phyloP scores from a whole-genome alignment of 2,113 vertebrate species.

The Nibea coibor region DNA sequence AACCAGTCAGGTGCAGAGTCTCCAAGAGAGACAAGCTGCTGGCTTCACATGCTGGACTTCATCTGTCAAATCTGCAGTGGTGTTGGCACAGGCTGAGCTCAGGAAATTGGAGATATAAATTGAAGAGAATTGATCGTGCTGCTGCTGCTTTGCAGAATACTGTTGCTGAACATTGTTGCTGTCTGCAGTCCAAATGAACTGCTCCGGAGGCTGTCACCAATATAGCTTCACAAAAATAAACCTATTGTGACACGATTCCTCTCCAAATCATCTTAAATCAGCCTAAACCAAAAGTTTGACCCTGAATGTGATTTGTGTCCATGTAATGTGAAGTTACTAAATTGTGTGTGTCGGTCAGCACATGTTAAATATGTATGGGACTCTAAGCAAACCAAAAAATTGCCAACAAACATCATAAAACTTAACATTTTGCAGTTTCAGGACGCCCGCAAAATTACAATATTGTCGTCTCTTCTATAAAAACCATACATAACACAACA shows the following conservation, averaged over 20 bases:
- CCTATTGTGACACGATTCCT: conserved; percentile 29
- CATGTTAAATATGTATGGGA: background rate
- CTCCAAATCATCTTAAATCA: conserved; percentile 9
- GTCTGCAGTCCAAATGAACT: conserved; percentile 72
- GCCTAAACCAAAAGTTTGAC: background rate
- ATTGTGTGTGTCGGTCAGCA: background rate
- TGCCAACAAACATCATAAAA: background rate
- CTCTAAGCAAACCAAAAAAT: background rate
- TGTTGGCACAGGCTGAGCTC: conserved; percentile 62
- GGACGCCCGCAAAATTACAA: background rate
- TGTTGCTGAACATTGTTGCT: conserved; percentile 64
- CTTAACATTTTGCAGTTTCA: background rate
- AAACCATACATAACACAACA: background rate
- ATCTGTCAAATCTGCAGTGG: conserved; percentile 67
- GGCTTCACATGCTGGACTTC: conserved; percentile 66
- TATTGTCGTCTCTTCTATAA: background rate
- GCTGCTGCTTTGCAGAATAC: conserved; percentile 65
- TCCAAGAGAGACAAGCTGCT: conserved; percentile 63
- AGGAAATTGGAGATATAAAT: conserved; percentile 74
- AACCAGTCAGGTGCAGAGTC: conserved; percentile 51
- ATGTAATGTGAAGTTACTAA: conserved; percentile 21
- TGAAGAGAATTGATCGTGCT: conserved; percentile 72
- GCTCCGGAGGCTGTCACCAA: conserved; percentile 54
- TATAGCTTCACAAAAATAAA: conserved; percentile 41
- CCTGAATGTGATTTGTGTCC: conserved; percentile 36